Percentiles rank a stretch among this genome's conserved stretches.
phyloP scores from a whole-genome alignment of 2,113 vertebrate species.

The Sceloporus tristichus region DNA sequence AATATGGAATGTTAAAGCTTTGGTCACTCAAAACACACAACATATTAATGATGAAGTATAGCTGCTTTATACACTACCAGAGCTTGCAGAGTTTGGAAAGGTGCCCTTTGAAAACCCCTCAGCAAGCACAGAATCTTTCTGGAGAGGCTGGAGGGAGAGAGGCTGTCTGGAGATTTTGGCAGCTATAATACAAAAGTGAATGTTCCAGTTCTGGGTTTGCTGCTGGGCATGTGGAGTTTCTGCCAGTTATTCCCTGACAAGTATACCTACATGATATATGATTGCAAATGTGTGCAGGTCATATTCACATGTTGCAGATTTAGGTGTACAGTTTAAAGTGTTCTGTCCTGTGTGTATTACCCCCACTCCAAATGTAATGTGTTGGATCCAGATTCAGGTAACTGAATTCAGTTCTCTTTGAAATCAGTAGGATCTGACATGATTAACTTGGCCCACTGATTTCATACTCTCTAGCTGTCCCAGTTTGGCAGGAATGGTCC shows the following conservation, averaged over 20 bases:
- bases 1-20: conserved; percentile 15
- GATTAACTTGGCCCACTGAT: no score
- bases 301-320: background rate
- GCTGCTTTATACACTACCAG: background rate
- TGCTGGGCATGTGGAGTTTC: background rate
- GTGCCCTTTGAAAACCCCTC: no score
- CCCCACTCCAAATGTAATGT: background rate
- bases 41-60: background rate
- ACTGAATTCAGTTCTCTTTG: background rate
- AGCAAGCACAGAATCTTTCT: no score
- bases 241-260: background rate
- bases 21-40: background rate
- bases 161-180: background rate
- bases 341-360: background rate
- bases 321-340: background rate
- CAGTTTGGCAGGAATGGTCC: no score
- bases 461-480: no score
- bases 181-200: background rate
- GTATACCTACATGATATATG: background rate
- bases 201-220: background rate
- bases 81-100: no score
- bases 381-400: background rate
- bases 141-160: background rate
- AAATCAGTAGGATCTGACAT: background rate
- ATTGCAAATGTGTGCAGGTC: background rate